Percentiles rank a stretch among this genome's conserved stretches.
These are phyloP conservation scores for Nothoprocta perdicaria DNA, from an alignment of 2,113 vertebrate species.

Conservation along the genomic window DNA sequence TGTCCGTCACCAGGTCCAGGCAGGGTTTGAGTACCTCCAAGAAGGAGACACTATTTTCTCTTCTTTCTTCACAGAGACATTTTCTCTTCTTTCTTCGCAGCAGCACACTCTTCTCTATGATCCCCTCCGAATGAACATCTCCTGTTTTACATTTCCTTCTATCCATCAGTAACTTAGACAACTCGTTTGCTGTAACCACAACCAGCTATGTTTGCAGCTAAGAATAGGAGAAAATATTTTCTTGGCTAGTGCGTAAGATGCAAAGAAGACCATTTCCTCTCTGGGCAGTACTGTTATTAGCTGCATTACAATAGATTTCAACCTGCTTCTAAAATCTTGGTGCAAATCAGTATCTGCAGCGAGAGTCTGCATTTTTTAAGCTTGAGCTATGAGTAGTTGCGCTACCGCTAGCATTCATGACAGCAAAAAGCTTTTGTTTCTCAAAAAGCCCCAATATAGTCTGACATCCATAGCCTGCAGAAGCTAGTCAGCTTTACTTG, in stretches of 20 bases:
- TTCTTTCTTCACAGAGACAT: neutral
- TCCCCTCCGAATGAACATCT: neutral
- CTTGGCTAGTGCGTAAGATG: neutral
- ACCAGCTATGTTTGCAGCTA: neutral
- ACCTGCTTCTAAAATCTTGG: neutral
- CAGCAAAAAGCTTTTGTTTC: neutral
- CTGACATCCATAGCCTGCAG: neutral
- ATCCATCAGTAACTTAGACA: neutral
- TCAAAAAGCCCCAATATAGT: neutral
- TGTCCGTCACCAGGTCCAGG: too few species aligned
- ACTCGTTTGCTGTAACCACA: accelerated
- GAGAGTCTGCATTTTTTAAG: neutral
- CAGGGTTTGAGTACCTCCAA: too few species aligned
- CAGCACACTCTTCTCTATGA: neutral
- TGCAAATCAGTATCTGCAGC: neutral
- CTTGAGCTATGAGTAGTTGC: accelerated
- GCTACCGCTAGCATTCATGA: too few species aligned
- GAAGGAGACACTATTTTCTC: neutral
- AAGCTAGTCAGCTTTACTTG: neutral
- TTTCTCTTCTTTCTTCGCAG: neutral
- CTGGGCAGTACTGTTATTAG: neutral
- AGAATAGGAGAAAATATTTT: neutral
- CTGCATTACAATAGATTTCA: neutral
- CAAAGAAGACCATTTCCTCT: neutral
- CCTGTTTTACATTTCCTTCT: neutral